phyloP scores from a whole-genome alignment of 1,140 invertebrate genomes.

The Lithobius niger region DNA sequence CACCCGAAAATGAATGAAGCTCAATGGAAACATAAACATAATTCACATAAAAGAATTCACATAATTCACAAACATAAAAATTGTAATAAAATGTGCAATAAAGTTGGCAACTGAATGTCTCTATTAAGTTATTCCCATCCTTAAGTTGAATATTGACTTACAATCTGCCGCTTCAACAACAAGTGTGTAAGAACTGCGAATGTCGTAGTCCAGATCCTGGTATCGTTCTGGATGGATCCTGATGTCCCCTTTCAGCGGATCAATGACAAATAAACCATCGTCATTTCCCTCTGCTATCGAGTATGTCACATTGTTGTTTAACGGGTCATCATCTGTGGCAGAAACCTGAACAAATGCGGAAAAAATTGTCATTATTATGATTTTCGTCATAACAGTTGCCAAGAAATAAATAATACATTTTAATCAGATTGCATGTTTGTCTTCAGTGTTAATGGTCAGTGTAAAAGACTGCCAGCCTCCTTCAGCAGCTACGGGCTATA shows the following conservation, averaged over 20 bases:
- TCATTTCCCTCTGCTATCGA: slow-evolving; percentile 26
- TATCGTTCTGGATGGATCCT: slow-evolving; percentile 16
- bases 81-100: too few species aligned
- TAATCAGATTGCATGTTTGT: slow-evolving; percentile 56
- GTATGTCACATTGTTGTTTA: slow-evolving; percentile 25
- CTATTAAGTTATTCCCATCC: too few species aligned
- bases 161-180: slow-evolving; percentile 25
- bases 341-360: slow-evolving; percentile 15
- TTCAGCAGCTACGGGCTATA: too few species aligned
- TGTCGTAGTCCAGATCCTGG: slow-evolving; percentile 21
- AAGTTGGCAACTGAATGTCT: too few species aligned
- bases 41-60: too few species aligned
- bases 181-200: slow-evolving; percentile 21
- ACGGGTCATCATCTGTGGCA: slow-evolving; percentile 25
- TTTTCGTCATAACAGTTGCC: slow-evolving; percentile 49
- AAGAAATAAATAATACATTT: slow-evolving; percentile 59
- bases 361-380: neutral
- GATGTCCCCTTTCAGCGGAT: slow-evolving; percentile 23
- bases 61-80: too few species aligned
- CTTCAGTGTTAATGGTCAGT: too few species aligned
- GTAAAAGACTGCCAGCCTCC: too few species aligned
- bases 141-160: slow-evolving; percentile 15
- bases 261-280: slow-evolving; percentile 24
- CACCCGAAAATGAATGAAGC: too few species aligned
- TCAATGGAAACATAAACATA: too few species aligned